phyloP scores from a whole-genome alignment of 2,797 vertebrate genomes.

The Leucoraja ocellata region DNA sequence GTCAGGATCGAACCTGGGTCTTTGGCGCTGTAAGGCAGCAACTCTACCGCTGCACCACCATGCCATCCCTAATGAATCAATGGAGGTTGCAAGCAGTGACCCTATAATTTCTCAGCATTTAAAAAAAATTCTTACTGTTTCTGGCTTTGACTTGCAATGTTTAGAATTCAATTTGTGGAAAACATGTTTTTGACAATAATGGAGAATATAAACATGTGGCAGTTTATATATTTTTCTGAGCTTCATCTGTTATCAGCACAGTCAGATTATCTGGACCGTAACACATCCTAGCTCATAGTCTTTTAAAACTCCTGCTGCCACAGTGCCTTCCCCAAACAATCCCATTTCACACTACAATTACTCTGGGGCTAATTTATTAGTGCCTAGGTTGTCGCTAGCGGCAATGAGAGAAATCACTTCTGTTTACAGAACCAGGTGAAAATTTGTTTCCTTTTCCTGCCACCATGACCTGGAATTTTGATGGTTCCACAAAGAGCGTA shows the following conservation, averaged over 20 bases:
- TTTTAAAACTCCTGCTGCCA: not conserved
- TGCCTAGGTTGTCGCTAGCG: not conserved
- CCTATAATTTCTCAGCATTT: not conserved
- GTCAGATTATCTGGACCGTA: not conserved
- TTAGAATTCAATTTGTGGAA: conserved; percentile 7
- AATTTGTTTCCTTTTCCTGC: not conserved
- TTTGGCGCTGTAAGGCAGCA: no score
- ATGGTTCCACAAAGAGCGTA: not conserved
- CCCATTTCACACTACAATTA: not conserved
- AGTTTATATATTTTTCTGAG: not conserved
- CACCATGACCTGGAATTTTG: not conserved
- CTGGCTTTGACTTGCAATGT: conserved; percentile 24
- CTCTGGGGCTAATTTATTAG: not conserved
- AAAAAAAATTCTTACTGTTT: not conserved
- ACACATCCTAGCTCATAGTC: not conserved
- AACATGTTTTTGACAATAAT: not conserved
- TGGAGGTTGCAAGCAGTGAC: not conserved
- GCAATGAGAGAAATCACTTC: not conserved
- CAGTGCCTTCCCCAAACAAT: not conserved
- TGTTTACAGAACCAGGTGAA: conserved; percentile 5
- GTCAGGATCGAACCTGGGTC: no score
- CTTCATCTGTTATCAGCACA: not conserved
- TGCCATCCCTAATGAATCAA: not conserved
- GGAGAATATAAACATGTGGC: not conserved
- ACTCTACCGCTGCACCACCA: no score